Base-by-base conservation (phyloP, 1,140 invertebrate species). In the Linepithema humile region DNA sequence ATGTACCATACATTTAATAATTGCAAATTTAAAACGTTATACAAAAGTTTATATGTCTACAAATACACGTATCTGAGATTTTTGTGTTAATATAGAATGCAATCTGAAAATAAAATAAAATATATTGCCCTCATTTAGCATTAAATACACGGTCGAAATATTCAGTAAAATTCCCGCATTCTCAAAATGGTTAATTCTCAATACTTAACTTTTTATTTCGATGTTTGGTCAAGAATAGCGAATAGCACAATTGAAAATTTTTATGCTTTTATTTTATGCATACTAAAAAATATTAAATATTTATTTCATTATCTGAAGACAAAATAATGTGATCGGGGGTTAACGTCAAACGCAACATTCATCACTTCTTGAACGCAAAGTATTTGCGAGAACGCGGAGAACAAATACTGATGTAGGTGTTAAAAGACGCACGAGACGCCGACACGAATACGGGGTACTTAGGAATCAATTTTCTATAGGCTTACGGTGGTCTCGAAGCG, bases 401-500 rank as follows among this genome's bases (percentile, higher is more conserved):
- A 64, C 43, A 59, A 70, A 64, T 82, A 87, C 43, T 32, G 23
- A 87, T 72, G 88, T 92, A 92, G 92, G 93, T 93, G 93, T 93
- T 91, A 93, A 92, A 91, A 91, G 91, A 92, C 89, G 91, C 89
- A 84, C 84, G 78, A 84, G 78, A n/a, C n/a, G 80, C 72, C 86
- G 85, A 85, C 88, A 88, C 78, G 87, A 89, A 92, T 93, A 91
- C 84, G 88, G 88, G 93, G 92, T 93, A 94, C 92, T 94, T 93
- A 93, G 91, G 90, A 93, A 93, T 94, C 92, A 93, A 93, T 94
- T 94, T 92, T 94, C 92, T 92, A 90, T 85, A 69, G 85, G 88
- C 91, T 92, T 92, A 91, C 85, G 87, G 89, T 82, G 69, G 67
- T 91, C 73, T 77, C 80, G 90, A 85, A 80, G 74, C 88, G 90